A percentile compares a stretch with the other conserved stretches of the same genome.
phyloP scores from a whole-genome alignment of 2,113 vertebrate genomes.

The Neotoma lepida region DNA sequence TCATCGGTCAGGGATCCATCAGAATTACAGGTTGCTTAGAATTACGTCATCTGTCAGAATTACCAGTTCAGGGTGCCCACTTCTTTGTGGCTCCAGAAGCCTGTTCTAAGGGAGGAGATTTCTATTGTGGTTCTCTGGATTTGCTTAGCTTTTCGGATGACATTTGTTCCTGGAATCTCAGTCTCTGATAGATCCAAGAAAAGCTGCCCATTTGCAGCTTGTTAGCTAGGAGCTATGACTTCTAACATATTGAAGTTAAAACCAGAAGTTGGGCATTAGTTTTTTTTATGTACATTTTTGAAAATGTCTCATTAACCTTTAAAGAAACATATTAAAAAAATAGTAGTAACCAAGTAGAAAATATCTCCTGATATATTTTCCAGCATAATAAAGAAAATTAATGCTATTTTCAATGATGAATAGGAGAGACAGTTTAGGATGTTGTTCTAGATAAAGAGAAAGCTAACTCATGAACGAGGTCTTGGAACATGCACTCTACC shows the following conservation, averaged over 20 bases:
- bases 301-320: constrained; percentile 10
- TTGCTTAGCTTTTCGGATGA: background rate
- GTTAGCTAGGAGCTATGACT: background rate
- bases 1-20: background rate
- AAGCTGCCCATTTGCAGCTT: background rate
- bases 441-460: background rate
- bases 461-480: background rate
- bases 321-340: background rate
- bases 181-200: background rate
- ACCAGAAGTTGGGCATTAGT: background rate
- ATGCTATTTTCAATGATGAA: background rate
- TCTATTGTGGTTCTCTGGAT: background rate
- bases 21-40: background rate
- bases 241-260: background rate
- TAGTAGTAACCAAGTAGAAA: background rate
- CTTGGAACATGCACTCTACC: background rate
- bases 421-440: background rate
- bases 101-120: background rate
- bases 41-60: background rate
- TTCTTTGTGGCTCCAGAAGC: background rate
- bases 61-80: background rate
- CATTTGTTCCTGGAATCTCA: background rate
- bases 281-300: background rate
- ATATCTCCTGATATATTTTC: background rate
- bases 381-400: background rate